Evolutionary conservation across 2,797 vertebrate species (phyloP).

Genomic region (Pelochelys cantorii): DNA sequence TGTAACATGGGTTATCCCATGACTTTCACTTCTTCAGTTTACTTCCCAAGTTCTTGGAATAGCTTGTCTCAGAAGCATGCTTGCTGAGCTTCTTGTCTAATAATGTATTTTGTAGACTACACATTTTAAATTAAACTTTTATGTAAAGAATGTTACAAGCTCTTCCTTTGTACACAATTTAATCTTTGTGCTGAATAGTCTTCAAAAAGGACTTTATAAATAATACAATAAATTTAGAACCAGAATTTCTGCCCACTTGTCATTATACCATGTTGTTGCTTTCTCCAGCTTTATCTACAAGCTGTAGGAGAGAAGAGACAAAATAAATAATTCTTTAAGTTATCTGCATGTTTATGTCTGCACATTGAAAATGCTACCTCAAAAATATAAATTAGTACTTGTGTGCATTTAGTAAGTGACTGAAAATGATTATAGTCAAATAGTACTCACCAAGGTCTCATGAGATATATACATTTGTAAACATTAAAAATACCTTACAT

Average conservation of each 20-base stretch:
- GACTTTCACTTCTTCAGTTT: slow-evolving; percentile 66
- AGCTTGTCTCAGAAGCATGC: slow-evolving; percentile 69
- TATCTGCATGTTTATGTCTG: background rate
- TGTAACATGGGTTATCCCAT: slow-evolving; percentile 53
- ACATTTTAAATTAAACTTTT: slow-evolving; percentile 79
- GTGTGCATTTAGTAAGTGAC: slow-evolving; percentile 65
- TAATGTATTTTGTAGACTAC: slow-evolving; percentile 71
- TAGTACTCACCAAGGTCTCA: slow-evolving; percentile 73
- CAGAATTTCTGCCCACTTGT: slow-evolving; percentile 79
- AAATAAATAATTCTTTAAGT: slow-evolving; percentile 37
- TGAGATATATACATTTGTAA: slow-evolving; percentile 49
- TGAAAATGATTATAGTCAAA: slow-evolving; percentile 67
- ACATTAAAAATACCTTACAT: slow-evolving; percentile 49
- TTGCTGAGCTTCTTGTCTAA: slow-evolving; percentile 73
- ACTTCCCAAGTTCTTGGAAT: slow-evolving; percentile 66
- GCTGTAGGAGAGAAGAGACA: slow-evolving; percentile 83
- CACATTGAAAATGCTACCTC: slow-evolving; percentile 42
- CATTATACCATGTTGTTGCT: slow-evolving; percentile 99
- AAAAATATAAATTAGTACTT: slow-evolving; percentile 54
- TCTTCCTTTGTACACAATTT: slow-evolving; percentile 79
- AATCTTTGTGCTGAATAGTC: slow-evolving; percentile 83
- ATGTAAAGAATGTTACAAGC: slow-evolving; percentile 78
- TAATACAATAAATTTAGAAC: slow-evolving; percentile 79
- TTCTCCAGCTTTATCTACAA: slow-evolving; percentile 94
- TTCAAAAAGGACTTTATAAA: slow-evolving; percentile 86